These are phyloP conservation scores for Lutraria rhynchaena DNA, from an alignment of 1,140 invertebrate species.

Conservation along the genomic window DNA sequence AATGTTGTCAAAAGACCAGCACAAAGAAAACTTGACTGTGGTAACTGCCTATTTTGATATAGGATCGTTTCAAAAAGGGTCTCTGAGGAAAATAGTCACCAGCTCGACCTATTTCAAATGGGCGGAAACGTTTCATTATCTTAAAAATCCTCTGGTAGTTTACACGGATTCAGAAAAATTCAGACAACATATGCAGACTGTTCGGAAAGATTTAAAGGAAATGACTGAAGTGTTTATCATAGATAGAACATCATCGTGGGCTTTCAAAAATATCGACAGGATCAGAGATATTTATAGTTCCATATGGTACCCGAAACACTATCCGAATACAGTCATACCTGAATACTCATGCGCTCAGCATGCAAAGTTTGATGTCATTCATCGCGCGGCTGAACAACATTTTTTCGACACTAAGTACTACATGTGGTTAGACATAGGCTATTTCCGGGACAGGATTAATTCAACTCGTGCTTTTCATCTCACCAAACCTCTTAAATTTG, in stretches of 20 bases:
- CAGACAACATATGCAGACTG: conserved; percentile 40
- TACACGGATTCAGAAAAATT: conserved; percentile 67
- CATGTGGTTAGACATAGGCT: conserved; percentile 73
- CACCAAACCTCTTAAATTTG: conserved; percentile 56
- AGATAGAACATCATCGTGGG: conserved; percentile 56
- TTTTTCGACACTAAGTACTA: conserved; percentile 61
- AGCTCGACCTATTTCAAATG: conserved; percentile 59
- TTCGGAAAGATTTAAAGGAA: conserved; percentile 53
- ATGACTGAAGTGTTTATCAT: conserved; percentile 62
- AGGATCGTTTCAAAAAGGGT: conserved; percentile 69
- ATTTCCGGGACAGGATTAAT: conserved; percentile 64
- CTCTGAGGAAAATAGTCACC: neutral
- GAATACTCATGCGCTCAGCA: conserved; percentile 68
- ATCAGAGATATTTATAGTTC: conserved; percentile 64
- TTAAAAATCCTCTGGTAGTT: conserved; percentile 64
- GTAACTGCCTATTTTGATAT: conserved; percentile 74
- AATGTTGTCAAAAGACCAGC: too few species aligned
- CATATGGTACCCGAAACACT: conserved; percentile 66
- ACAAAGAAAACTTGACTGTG: too few species aligned
- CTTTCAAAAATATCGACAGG: conserved; percentile 62
- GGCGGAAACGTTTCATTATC: conserved; percentile 59
- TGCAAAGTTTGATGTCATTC: conserved; percentile 67
- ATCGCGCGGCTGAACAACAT: conserved; percentile 42
- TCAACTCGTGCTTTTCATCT: conserved; percentile 61
- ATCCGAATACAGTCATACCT: conserved; percentile 69